A percentile compares a stretch with the other conserved stretches of the same genome.
phyloP scores from a whole-genome alignment of 2,113 vertebrate species.

The Gasterosteus nipponicus region DNA sequence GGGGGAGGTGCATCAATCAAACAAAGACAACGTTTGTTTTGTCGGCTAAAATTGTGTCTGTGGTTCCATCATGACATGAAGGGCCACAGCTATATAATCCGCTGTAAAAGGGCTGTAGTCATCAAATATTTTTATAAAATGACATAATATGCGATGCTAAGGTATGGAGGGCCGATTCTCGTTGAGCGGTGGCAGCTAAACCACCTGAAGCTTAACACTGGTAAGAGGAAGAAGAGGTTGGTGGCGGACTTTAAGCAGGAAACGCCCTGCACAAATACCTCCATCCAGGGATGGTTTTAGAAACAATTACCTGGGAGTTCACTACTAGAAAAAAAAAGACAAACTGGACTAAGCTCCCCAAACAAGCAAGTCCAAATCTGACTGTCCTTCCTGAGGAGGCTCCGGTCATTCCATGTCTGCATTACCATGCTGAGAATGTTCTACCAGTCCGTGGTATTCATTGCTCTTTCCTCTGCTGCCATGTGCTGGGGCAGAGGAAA shows the following conservation, averaged over 20 bases:
- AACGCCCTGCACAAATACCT: background rate
- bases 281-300: background rate
- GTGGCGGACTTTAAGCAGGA: background rate
- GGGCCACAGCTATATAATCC: too few species aligned
- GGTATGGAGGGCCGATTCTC: background rate
- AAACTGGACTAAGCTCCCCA: background rate
- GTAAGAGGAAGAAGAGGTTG: background rate
- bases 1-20: too few species aligned
- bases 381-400: background rate
- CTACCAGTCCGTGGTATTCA: background rate
- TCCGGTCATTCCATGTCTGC: background rate
- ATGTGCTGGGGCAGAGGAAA: background rate
- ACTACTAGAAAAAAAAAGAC: background rate
- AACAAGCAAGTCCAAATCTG: background rate
- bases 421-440: conserved; percentile 8
- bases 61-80: too few species aligned
- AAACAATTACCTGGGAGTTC: background rate
- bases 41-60: too few species aligned
- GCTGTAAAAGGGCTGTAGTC: too few species aligned
- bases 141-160: too few species aligned
- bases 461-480: background rate
- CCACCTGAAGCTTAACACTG: background rate
- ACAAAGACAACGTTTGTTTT: background rate
- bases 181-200: background rate
- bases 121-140: too few species aligned